Evolutionary conservation across 2,113 vertebrate species (phyloP).

Genomic region (Pygoscelis adeliae): DNA sequence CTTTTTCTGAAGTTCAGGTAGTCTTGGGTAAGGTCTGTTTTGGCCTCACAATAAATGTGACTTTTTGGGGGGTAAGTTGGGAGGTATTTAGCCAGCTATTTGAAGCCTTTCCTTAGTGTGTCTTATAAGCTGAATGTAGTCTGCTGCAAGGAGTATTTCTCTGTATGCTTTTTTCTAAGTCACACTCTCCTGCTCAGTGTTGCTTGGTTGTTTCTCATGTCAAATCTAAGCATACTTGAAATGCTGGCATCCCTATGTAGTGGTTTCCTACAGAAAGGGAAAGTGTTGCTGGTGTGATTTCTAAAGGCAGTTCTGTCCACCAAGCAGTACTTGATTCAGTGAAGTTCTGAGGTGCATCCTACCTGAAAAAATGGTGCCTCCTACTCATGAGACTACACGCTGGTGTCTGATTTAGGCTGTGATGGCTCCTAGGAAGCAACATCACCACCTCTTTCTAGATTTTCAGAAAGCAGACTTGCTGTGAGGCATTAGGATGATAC

Average conservation of each 20-base stretch:
- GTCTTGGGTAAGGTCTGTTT: not conserved
- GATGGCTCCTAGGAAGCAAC: not conserved
- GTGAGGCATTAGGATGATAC: not conserved
- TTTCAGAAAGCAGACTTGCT: not conserved
- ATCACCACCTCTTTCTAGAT: not conserved
- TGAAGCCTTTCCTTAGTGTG: not conserved
- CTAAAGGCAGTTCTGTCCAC: not conserved
- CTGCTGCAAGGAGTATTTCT: not conserved
- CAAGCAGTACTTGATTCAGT: not conserved
- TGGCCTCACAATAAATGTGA: not conserved
- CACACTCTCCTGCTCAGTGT: not conserved
- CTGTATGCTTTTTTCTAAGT: not conserved
- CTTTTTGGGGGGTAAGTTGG: not conserved
- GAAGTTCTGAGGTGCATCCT: not conserved
- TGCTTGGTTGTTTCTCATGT: not conserved
- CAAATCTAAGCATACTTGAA: not conserved
- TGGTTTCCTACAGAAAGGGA: not conserved
- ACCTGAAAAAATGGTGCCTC: not conserved
- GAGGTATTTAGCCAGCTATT: not conserved
- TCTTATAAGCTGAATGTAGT: not conserved
- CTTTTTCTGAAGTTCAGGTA: not conserved
- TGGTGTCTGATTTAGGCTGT: not conserved
- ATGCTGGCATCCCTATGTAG: not conserved
- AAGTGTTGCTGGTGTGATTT: not conserved
- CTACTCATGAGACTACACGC: not conserved